Evolutionary conservation across 1,140 invertebrate species (phyloP).

Genomic region (Cylas formicarius): DNA sequence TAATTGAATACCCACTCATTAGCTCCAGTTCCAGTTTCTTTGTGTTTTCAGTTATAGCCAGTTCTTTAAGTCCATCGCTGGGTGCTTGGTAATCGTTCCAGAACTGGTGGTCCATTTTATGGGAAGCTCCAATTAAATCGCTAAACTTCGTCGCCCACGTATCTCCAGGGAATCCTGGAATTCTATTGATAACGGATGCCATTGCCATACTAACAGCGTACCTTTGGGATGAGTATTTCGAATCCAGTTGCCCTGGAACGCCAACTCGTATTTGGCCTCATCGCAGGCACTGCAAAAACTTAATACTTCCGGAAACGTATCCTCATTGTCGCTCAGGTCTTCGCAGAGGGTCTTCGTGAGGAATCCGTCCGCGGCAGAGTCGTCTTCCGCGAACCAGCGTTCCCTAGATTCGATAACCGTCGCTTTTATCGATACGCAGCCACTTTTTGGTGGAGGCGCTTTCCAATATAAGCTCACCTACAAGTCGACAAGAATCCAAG

Average conservation of each 20-base stretch:
- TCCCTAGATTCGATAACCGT: constrained; percentile 76
- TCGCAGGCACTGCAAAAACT: constrained; percentile 83
- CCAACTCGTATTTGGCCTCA: constrained; percentile 89
- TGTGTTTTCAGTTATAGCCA: constrained; percentile 89
- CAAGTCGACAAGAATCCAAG: not conserved
- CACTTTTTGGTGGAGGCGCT: constrained; percentile 64
- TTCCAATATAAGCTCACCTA: constrained; percentile 60
- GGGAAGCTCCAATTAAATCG: constrained; percentile 95
- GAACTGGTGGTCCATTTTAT: constrained; percentile 79
- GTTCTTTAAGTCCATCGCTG: constrained; percentile 77
- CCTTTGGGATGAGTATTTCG: constrained; percentile 95
- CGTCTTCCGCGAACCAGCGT: constrained; percentile 84
- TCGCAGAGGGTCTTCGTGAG: constrained; percentile 78
- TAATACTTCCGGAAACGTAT: constrained; percentile 64
- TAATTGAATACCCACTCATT: constrained; percentile 38
- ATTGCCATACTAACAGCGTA: too few species aligned
- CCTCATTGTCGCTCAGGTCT: constrained; percentile 56
- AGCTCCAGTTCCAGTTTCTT: constrained; percentile 86
- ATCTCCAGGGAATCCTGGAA: constrained; percentile 56
- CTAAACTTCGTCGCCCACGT: constrained; percentile 85
- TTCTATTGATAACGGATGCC: too few species aligned
- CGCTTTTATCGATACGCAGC: constrained; percentile 69
- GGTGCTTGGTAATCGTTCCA: constrained; percentile 88
- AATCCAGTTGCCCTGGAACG: constrained; percentile 96
- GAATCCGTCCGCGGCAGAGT: constrained; percentile 54